These are phyloP conservation scores for Lepidocolaptes lacrymiger DNA, from an alignment of 2,797 vertebrate species.

Conservation along the genomic window DNA sequence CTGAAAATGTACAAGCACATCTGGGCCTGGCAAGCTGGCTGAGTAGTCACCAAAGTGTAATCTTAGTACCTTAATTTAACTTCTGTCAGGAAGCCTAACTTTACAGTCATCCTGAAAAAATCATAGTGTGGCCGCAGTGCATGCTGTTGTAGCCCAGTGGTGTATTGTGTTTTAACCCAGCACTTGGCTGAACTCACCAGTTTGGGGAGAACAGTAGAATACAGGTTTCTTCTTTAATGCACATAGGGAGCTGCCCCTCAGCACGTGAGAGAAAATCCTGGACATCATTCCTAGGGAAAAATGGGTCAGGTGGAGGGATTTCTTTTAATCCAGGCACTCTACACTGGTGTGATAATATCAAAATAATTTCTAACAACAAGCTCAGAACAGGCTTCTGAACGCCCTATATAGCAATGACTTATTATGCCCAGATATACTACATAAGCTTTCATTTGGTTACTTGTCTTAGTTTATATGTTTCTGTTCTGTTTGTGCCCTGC, in stretches of 20 bases:
- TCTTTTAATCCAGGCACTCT: neutral
- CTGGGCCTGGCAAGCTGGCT: neutral
- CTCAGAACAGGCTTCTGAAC: neutral
- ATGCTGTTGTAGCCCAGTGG: fast-evolving
- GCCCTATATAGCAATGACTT: neutral
- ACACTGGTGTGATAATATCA: neutral
- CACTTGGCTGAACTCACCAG: neutral
- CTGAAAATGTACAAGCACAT: neutral
- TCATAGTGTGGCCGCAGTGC: fast-evolving
- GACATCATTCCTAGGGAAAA: neutral
- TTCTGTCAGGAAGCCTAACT: neutral
- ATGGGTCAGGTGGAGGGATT: neutral
- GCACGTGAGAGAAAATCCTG: neutral
- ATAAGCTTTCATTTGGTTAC: neutral
- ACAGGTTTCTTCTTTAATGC: neutral
- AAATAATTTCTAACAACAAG: neutral
- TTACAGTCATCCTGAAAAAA: neutral
- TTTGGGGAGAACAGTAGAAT: neutral
- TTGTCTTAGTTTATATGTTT: neutral
- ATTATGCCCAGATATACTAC: neutral
- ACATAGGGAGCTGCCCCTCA: neutral
- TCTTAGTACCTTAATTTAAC: neutral
- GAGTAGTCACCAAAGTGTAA: neutral
- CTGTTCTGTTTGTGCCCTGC: neutral
- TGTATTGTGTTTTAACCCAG: no score